These are phyloP conservation scores for Leuctra nigra DNA, from an alignment of 2,888 invertebrate genomes.

Conservation along the genomic window DNA sequence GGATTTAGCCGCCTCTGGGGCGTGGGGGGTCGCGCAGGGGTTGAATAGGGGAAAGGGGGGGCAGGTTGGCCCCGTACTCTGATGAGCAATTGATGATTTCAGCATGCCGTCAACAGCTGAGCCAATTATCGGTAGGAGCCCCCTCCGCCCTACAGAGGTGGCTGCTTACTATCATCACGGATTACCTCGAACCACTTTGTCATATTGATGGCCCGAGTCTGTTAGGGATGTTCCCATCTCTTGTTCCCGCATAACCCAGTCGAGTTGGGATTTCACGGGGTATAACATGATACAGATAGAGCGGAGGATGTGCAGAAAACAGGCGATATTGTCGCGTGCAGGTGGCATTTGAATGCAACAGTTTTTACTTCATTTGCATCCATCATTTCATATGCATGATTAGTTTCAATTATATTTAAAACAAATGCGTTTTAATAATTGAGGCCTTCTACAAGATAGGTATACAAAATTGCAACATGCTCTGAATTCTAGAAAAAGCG, in stretches of 20 bases:
- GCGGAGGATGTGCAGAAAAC: background rate
- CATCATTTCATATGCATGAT: too few relatives aligned
- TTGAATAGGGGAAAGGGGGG: conserved; percentile 28
- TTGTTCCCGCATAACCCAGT: too few relatives aligned
- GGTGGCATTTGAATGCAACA: too few relatives aligned
- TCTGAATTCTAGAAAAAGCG: too few relatives aligned
- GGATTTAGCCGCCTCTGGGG: conserved; percentile 13
- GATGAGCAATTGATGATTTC: conserved; percentile 58
- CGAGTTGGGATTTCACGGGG: too few relatives aligned
- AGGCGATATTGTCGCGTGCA: background rate
- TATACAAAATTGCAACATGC: too few relatives aligned
- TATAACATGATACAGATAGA: too few relatives aligned
- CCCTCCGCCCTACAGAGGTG: conserved; percentile 6
- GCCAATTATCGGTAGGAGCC: conserved; percentile 51
- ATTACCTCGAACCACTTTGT: conserved; percentile 36
- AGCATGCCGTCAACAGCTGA: conserved; percentile 56
- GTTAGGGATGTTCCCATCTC: too few relatives aligned
- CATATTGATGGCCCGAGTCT: conserved; percentile 49
- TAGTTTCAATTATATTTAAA: too few relatives aligned
- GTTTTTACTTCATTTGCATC: too few relatives aligned
- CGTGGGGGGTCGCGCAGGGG: conserved; percentile 2
- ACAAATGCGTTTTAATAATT: too few relatives aligned
- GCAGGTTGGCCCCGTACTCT: conserved; percentile 38
- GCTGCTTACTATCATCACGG: conserved; percentile 28
- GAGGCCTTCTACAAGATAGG: too few relatives aligned